phyloP scores from a whole-genome alignment of 2,113 vertebrate genomes.

The Uria lomvia region DNA sequence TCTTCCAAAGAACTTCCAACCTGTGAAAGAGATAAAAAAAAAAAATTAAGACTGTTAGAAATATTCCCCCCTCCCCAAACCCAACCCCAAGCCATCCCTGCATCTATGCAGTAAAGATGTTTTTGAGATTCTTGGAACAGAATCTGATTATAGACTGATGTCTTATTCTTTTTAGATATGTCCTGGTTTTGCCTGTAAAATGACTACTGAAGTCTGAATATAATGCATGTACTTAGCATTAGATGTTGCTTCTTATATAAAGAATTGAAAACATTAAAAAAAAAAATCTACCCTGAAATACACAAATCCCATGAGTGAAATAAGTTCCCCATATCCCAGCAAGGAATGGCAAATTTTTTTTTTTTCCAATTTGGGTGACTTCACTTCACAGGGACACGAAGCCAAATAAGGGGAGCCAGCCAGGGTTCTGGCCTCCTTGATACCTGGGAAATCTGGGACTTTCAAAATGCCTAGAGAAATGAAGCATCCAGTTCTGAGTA shows the following conservation, averaged over 20 bases:
- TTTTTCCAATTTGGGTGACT: not conserved
- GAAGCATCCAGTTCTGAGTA: not conserved
- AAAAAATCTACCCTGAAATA: not conserved
- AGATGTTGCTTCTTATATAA: not conserved
- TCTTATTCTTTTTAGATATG: not conserved
- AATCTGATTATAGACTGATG: not conserved
- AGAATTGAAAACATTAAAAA: not conserved
- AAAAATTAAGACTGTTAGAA: not conserved
- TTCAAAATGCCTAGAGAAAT: not conserved
- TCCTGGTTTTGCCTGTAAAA: not conserved
- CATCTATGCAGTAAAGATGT: not conserved
- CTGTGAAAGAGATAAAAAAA: not conserved
- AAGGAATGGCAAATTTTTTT: not conserved
- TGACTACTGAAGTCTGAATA: not conserved
- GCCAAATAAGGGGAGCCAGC: not conserved
- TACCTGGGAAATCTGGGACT: not conserved
- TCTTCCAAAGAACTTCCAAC: not conserved
- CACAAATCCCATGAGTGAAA: not conserved
- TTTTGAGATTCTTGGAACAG: not conserved
- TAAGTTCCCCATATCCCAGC: not conserved
- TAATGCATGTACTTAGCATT: not conserved
- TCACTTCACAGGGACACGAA: not conserved
- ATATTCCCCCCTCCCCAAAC: fast-evolving
- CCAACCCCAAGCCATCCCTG: not conserved
- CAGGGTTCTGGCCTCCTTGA: not conserved